Percentiles rank a stretch among this genome's conserved stretches.
phyloP scores from a whole-genome alignment of 2,797 vertebrate species.

The Odontamblyopus rebecca region DNA sequence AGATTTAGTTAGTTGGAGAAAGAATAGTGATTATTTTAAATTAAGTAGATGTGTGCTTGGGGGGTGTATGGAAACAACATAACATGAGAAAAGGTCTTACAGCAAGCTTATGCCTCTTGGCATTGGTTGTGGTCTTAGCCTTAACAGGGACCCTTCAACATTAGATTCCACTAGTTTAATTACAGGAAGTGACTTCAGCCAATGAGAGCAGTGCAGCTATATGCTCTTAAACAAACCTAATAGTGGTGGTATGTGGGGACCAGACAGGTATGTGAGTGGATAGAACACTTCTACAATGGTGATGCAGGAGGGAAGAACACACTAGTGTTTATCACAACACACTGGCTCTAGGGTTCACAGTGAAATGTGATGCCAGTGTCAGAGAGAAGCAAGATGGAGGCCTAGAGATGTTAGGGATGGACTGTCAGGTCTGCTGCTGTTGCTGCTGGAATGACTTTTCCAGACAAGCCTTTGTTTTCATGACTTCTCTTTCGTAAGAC shows the following conservation, averaged over 20 bases:
- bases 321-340: slow-evolving; percentile 32
- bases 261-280: slow-evolving; percentile 23
- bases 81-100: background rate
- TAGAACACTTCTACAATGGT: background rate
- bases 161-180: slow-evolving; percentile 83
- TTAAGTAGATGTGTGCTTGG: background rate
- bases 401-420: slow-evolving; percentile 25
- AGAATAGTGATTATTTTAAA: too few species aligned
- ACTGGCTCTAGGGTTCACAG: slow-evolving; percentile 14
- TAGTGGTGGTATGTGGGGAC: slow-evolving; percentile 42
- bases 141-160: slow-evolving; percentile 81
- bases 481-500: slow-evolving; percentile 9
- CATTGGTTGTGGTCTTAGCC: slow-evolving; percentile 31
- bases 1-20: too few species aligned
- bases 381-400: slow-evolving; percentile 20
- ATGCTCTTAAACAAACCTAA: slow-evolving; percentile 78
- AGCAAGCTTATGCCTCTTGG: slow-evolving; percentile 3
- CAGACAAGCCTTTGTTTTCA: slow-evolving; percentile 37
- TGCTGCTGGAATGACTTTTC: slow-evolving; percentile 46
- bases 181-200: slow-evolving; percentile 80
- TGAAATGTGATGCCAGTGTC: slow-evolving; percentile 35
- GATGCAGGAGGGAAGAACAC: background rate
- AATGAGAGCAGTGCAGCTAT: slow-evolving; percentile 67
- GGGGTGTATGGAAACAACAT: background rate
- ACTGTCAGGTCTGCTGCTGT: slow-evolving; percentile 28